Evolutionary conservation across 53 echinoderm and acorn worm species (phyloP), one percentile per base, ranked within the genome.

Genomic region (Zoroaster sp.): DNA sequence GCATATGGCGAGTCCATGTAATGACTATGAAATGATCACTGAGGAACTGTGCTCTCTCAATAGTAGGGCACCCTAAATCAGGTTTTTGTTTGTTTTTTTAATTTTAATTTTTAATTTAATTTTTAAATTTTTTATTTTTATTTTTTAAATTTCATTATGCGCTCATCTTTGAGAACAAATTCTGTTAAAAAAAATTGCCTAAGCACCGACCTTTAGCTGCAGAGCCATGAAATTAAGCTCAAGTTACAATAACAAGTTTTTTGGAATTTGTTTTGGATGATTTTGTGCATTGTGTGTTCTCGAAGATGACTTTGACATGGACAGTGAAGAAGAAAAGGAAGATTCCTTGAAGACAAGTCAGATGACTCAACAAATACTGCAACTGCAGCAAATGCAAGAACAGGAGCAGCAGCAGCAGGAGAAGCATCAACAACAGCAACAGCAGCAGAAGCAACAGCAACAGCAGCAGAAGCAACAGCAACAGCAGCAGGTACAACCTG

Each of bases 381-480:
- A 97, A 63, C 86, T 95, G 25, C 90, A 78, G 35, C 73, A 90
- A 38, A 74, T 95, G 87, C 90, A 95, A 46, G 51, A 90, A 52
- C 71, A 88, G 70, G 89, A 93, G 63, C 93, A 96, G 2, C 91
- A 83, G 28, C 94, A 96, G 90, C 89, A 93, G 54, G 94, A 95
- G 72, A 94, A 95, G 49, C 74, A 93, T 18, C 85, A 76, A 77
- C 85, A 88, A 39, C 72, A 88, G 39, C 94, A 93, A 36, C 91
- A 90, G 25, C 91, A 90, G 3, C 87, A 88, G 59, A 87, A 93
- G 35, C 86, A 91, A 65, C 93, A 95, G 1, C 90, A 81, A 30
- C 92, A 95, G 91, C 89, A 93, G 53, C 95, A 94, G 72, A 93
- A 98, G 59, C 78, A 93, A 23, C 83, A 75, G 83, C 85, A 88